Conservation (phyloP, 1,140 invertebrate species). For the Drosophila kepulauana region DNA sequence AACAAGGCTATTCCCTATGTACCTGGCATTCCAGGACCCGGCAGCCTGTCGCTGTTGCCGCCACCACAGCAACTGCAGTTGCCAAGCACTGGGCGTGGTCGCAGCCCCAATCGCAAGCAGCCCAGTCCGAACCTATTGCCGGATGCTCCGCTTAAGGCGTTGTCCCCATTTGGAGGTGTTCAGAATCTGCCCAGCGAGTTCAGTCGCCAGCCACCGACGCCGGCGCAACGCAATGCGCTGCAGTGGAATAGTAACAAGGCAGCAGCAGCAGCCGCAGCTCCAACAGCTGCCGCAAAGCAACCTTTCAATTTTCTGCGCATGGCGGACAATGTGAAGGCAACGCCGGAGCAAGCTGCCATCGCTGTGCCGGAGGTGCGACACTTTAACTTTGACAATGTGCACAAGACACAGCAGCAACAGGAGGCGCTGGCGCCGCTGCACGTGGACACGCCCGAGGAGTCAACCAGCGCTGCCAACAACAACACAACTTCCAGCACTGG, state of each 20-base stretch:
- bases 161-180: conserved; percentile 77
- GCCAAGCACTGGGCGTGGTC: conserved; percentile 43
- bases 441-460: conserved; percentile 60
- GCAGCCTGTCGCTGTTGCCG: conserved; percentile 85
- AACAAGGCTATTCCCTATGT: conserved; percentile 93
- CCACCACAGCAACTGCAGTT: conserved; percentile 69
- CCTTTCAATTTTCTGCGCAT: conserved; percentile 79
- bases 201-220: conserved; percentile 70
- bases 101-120: conserved; percentile 72
- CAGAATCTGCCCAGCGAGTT: conserved; percentile 81
- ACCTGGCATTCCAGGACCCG: conserved; percentile 94
- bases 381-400: conserved; percentile 87
- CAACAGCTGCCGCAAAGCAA: conserved; percentile 37
- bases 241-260: conserved; percentile 61
- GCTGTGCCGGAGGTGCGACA: conserved; percentile 85
- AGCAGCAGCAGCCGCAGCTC: not conserved
- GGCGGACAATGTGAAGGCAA: conserved; percentile 73
- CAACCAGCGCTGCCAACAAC: not conserved
- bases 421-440: conserved; percentile 66
- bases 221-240: conserved; percentile 67
- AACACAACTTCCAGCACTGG: conserved; percentile 2
- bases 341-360: conserved; percentile 8
- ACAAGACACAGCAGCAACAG: conserved; percentile 21
- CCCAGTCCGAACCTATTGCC: conserved; percentile 48
- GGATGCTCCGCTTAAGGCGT: conserved; percentile 51